phyloP scores from a whole-genome alignment of 1,140 invertebrate species.

The Microvelia longipes region DNA sequence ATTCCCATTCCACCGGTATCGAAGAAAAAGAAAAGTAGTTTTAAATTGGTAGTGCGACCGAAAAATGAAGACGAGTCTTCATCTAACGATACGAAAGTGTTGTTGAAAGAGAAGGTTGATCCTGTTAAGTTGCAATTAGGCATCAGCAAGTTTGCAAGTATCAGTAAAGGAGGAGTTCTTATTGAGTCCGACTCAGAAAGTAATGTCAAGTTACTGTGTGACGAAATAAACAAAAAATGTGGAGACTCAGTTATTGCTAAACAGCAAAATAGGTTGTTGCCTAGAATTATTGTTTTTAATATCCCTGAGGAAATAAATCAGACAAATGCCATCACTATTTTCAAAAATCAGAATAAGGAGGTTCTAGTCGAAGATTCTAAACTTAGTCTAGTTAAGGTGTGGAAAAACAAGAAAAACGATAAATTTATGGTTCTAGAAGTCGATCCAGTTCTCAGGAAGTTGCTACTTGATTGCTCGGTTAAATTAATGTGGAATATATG shows the following conservation, averaged over 20 bases:
- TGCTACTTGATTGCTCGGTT: background rate
- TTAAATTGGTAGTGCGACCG: background rate
- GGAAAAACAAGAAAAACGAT: background rate
- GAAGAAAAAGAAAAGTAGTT: slow-evolving; percentile 2
- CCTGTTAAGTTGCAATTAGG: background rate
- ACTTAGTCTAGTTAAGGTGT: background rate
- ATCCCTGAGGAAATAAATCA: background rate
- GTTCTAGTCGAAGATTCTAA: background rate
- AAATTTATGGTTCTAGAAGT: background rate
- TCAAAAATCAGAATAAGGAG: background rate
- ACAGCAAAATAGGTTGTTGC: background rate
- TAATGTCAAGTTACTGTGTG: background rate
- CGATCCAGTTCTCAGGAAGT: background rate
- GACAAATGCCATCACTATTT: background rate
- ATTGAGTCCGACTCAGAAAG: background rate
- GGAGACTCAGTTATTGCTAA: background rate
- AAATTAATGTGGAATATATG: background rate
- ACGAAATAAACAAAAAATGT: background rate
- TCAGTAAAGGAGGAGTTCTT: background rate
- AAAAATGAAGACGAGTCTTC: background rate
- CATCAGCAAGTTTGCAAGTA: background rate
- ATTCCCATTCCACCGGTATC: background rate
- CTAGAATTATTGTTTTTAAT: background rate
- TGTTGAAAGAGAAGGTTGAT: background rate
- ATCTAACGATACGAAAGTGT: background rate